These are phyloP conservation scores for Riparia riparia DNA, from an alignment of 2,113 vertebrate genomes.

Conservation along the genomic window DNA sequence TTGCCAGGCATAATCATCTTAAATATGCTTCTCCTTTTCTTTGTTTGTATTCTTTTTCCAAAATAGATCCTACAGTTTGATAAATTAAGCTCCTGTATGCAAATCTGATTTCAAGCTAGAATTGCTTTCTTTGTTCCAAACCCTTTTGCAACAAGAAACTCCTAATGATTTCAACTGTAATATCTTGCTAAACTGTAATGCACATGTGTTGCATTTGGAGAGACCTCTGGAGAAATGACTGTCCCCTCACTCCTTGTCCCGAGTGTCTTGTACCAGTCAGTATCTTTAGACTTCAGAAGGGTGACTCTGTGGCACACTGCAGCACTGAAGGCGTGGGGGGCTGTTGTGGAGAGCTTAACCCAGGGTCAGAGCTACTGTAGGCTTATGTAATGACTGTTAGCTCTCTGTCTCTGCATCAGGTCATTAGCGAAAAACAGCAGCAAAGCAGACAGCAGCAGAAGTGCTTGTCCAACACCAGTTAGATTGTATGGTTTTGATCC, in stretches of 20 bases:
- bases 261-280: not conserved
- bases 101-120: not conserved
- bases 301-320: not conserved
- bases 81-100: not conserved
- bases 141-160: not conserved
- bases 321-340: not conserved
- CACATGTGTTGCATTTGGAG: not conserved
- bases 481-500: not conserved
- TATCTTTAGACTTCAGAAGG: not conserved
- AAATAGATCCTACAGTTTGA: not conserved
- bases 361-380: not conserved
- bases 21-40: not conserved
- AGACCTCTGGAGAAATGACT: not conserved
- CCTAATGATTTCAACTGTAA: not conserved
- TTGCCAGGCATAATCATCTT: not conserved
- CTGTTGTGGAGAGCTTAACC: not conserved
- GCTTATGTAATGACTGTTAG: not conserved
- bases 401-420: not conserved
- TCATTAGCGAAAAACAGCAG: not conserved
- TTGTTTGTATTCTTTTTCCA: not conserved
- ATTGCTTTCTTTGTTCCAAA: not conserved
- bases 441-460: not conserved
- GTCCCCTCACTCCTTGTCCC: not conserved
- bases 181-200: not conserved
- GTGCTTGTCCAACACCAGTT: not conserved